phyloP scores from a whole-genome alignment of 2,888 invertebrate species.

The Drosophila rubida region DNA sequence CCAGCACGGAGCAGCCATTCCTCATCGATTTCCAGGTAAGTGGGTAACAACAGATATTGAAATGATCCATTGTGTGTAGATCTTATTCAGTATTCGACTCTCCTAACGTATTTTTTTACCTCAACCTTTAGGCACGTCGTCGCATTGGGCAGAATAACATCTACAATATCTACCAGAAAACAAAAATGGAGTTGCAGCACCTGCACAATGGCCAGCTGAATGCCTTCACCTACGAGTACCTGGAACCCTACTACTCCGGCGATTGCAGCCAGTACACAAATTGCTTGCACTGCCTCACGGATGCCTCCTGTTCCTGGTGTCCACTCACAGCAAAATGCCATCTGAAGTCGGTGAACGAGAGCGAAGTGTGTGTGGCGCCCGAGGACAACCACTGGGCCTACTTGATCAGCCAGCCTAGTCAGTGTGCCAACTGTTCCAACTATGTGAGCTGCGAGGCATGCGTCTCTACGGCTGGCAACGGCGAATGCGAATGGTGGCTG shows the following conservation, averaged over 20 bases:
- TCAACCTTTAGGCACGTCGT: conserved; percentile 86
- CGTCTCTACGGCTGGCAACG: conserved; percentile 87
- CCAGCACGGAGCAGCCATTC: conserved; percentile 88
- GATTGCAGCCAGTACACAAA: conserved; percentile 91
- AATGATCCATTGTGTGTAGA: too few relatives aligned
- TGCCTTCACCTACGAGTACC: conserved; percentile 94
- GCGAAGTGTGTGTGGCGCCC: conserved; percentile 67
- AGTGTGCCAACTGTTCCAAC: conserved; percentile 95
- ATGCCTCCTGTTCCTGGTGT: conserved; percentile 97
- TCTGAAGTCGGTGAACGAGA: conserved; percentile 89
- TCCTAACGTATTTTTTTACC: not conserved
- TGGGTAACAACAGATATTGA: not conserved
- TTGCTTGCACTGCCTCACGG: conserved; percentile 94
- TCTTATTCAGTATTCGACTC: too few relatives aligned
- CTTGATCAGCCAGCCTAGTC: conserved; percentile 91
- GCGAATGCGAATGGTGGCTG: conserved; percentile 96
- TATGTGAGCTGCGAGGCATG: conserved; percentile 95
- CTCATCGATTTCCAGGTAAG: conserved; percentile 89
- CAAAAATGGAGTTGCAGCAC: conserved; percentile 93
- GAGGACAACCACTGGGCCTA: conserved; percentile 88
- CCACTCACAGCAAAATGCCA: conserved; percentile 90
- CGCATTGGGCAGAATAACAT: conserved; percentile 85
- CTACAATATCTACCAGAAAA: conserved; percentile 89
- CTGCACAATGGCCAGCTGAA: conserved; percentile 90
- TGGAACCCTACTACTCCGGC: conserved; percentile 94